Evolutionary conservation across 2,113 vertebrate genomes (phyloP).

Genomic region (Prietella phreatophila): DNA sequence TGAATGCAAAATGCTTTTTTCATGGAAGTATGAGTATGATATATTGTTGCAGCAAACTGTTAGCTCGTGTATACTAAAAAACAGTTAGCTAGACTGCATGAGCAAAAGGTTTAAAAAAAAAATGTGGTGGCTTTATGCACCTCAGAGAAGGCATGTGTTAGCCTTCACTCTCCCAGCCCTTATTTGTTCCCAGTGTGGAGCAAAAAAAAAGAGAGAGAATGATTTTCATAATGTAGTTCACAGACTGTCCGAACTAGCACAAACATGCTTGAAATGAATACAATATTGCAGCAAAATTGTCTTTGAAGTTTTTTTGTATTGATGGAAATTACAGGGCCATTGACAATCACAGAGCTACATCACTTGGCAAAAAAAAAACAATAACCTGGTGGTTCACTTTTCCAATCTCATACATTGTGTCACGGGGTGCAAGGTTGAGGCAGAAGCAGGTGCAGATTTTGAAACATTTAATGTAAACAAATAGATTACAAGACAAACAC

Average conservation of each 20-base stretch:
- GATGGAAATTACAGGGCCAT: not conserved
- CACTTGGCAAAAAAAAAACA: not conserved
- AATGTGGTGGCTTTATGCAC: not conserved
- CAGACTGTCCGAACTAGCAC: not conserved
- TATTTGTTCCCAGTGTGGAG: not conserved
- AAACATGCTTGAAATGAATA: not conserved
- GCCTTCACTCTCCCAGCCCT: not conserved
- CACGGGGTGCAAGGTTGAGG: too few relatives aligned
- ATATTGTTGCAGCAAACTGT: not conserved
- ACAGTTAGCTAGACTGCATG: not conserved
- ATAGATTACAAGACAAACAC: too few relatives aligned
- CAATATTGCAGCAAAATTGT: not conserved
- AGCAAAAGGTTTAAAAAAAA: not conserved
- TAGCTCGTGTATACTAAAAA: not conserved
- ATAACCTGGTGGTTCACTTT: not conserved
- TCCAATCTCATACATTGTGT: not conserved
- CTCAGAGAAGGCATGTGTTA: not conserved
- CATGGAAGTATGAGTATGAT: not conserved
- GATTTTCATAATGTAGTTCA: not conserved
- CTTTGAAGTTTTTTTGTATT: not conserved
- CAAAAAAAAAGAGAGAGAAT: not conserved
- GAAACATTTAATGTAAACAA: too few relatives aligned
- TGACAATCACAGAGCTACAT: not conserved
- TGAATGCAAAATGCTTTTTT: not conserved
- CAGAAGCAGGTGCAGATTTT: too few relatives aligned